Evolutionary conservation across 2,113 vertebrate species (phyloP), one percentile per base, ranked within the genome.

Genomic region (Brachyistius frenatus): DNA sequence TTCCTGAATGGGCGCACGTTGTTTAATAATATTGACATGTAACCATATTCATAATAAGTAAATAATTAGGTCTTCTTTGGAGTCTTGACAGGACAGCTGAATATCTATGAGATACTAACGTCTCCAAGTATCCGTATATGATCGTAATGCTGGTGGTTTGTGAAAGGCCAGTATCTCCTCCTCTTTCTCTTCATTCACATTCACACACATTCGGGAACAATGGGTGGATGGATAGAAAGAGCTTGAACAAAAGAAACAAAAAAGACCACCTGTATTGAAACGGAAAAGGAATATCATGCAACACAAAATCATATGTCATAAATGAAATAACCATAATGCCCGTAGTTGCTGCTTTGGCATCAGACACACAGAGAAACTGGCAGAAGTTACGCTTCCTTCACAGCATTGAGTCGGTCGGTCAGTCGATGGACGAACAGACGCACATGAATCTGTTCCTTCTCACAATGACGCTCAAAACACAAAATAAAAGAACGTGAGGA

Each of bases 291-390:
- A 67, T 39, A 77, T 61, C 72, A 88, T 86, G 83, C 74, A 81
- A 81, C 76, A 73, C 62, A 70, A 80, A 81, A 64, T 63, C 36
- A 80, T 6, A 41, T 64, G 30, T 55, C 33, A 61, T 74, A 79
- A 65, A 76, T 69, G 67, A 82, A 84, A 84, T 77, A 65, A 78
- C 78, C 61, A 41, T 92, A 94, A 93, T 94, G 93, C 93, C 93
- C 91, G 0, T 47, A 47, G 53, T 73, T 79, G 69, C 69, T 88
- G 88, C 88, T 83, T 88, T 81, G 83, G 77, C 69, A 78, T 84
- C 66, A 80, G 74, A 82, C 73, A 83, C 63, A 87, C 55, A 66
- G 41, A 88, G 66, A 78, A 39, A 86, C 73, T 47, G 66, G 80
- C 76, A 85, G 73, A 84, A 66, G 47, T 78, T 76, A 70, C 67